Conservation (phyloP, 2,888 invertebrate genomes). For the Athalia circularis region DNA sequence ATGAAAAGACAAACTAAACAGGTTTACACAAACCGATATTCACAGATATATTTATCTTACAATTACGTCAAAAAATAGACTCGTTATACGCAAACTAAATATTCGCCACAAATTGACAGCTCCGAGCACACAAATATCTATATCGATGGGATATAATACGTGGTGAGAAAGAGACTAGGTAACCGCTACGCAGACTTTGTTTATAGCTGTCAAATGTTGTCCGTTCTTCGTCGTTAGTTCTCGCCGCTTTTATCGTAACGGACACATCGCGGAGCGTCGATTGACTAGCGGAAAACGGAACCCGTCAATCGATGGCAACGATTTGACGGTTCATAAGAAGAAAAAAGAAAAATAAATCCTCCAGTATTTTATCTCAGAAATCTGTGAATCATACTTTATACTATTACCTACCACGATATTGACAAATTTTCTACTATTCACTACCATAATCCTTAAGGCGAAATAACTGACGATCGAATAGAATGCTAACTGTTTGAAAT, state of each 20-base stretch:
- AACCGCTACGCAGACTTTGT: constrained; percentile 15
- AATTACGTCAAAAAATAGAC: too few species aligned
- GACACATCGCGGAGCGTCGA: not conserved
- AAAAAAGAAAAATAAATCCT: too few species aligned
- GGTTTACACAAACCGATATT: too few species aligned
- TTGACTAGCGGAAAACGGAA: constrained; percentile 24
- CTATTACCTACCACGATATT: too few species aligned
- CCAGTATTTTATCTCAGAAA: not conserved
- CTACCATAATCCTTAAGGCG: not conserved
- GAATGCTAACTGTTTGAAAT: not conserved
- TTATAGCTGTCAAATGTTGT: constrained; percentile 19
- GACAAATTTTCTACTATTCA: too few species aligned
- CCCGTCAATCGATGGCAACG: constrained; percentile 19
- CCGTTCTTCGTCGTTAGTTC: not conserved
- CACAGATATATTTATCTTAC: too few species aligned
- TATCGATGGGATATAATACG: constrained; percentile 2
- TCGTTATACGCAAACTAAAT: too few species aligned
- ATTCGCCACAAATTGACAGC: too few species aligned
- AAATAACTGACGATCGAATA: not conserved
- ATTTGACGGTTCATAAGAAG: too few species aligned
- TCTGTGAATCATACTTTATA: too few species aligned
- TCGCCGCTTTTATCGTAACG: constrained; percentile 24
- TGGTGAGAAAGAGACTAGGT: not conserved
- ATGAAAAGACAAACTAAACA: too few species aligned
- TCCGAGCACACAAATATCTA: too few species aligned